Conservation (phyloP, 2,888 invertebrate species). For the Amphipoea lucens region DNA sequence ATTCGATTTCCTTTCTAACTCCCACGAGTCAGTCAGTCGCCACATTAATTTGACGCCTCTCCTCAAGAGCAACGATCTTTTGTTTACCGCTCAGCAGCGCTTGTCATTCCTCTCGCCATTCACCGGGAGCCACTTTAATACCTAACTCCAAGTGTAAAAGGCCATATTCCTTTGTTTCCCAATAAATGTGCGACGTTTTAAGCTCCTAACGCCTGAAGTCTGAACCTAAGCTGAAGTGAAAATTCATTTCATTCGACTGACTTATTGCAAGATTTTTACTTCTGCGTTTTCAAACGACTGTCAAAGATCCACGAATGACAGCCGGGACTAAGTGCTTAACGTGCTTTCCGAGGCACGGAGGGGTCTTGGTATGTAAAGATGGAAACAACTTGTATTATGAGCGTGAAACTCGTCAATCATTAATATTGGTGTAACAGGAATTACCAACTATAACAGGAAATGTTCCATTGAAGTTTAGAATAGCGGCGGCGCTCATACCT, state of each 20-base stretch:
- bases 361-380: too few species aligned
- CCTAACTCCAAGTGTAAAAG: slow-evolving; percentile 45
- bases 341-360: too few species aligned
- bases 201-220: slow-evolving; percentile 36
- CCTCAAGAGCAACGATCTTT: slow-evolving; percentile 67
- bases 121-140: slow-evolving; percentile 28
- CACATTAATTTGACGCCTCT: slow-evolving; percentile 55
- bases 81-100: slow-evolving; percentile 58
- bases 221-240: slow-evolving; percentile 46
- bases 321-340: too few species aligned
- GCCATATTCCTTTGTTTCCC: slow-evolving; percentile 42
- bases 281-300: slow-evolving; percentile 10
- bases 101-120: slow-evolving; percentile 18
- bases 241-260: slow-evolving; percentile 56
- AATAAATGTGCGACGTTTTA: slow-evolving; percentile 11
- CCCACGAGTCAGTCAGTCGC: slow-evolving; percentile 18
- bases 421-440: slow-evolving; percentile 64
- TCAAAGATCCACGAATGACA: too few species aligned
- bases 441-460: slow-evolving; percentile 69
- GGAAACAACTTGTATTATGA: slow-evolving; percentile 50
- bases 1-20: slow-evolving; percentile 35
- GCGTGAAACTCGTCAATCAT: slow-evolving; percentile 65
- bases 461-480: slow-evolving; percentile 71
- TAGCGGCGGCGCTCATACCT: slow-evolving; percentile 66
- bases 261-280: slow-evolving; percentile 44